Evolutionary conservation across 35 echinoderm and acorn worm genomes (phyloP), one percentile per base, ranked within the genome.

Genomic region (Apostichopus californicus): DNA sequence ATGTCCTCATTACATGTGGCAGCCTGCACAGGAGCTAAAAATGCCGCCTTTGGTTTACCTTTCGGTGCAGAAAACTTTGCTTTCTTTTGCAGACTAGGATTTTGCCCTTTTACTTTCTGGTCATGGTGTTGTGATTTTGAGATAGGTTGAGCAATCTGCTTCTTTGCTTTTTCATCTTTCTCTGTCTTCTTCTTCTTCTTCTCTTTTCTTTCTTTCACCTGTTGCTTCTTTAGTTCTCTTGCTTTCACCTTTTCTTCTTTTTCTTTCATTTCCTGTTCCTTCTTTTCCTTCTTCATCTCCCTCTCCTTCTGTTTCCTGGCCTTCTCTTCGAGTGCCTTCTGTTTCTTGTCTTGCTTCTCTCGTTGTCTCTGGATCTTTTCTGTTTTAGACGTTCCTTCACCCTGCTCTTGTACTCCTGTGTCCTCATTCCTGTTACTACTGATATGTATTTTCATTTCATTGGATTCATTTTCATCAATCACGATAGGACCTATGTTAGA

Each of bases 181-280:
- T 83, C 23, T 54, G 56, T 11, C 54, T 70, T 90, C 79, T 57
- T 88, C 73, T 89, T 89, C 21, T 93, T 88, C 73, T 93, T 77
- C 24, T 80, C 57, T 70, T 89, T 20, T n/a, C 83, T 86, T 77
- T 55, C 58, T 64, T 90, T 90, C 71, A 90, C 14, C 59, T 77
- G 26, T 58, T 77, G 77, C 52, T 57, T 73, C 5, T 64, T 89
- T 28, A 26, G 61, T 75, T 91, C 72, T 55, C 58, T 78, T 57
- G 28, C 65, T n/a, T 68, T 81, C 46, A 34, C 54, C 57, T 80
- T 79, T 58, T 81, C 64, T 79, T 82, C 59, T 11, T 68, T 70
- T 18, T 80, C 56, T 84, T 73, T 66, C 56, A 26, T 90, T 64
- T 57, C 46, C 66, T 71, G 13, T 90, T 90, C 79, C 72, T 70